Evolutionary conservation across 2,888 invertebrate genomes (phyloP).

Genomic region (Agrotis exclamationis): DNA sequence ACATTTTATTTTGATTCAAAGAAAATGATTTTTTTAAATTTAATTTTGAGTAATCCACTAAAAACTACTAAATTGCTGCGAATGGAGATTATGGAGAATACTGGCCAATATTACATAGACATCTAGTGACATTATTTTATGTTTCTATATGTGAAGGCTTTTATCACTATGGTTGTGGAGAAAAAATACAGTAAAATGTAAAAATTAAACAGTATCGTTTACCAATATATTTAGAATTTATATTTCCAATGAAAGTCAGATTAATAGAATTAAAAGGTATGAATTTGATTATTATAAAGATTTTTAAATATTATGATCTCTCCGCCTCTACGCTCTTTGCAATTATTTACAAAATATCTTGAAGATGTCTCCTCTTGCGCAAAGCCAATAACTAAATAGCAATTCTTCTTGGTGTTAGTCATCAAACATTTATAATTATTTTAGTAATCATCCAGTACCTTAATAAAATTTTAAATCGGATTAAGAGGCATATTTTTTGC

Average conservation of each 20-base stretch:
- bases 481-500: too few species aligned
- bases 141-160: slow-evolving; percentile 16
- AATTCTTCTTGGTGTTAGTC: neutral
- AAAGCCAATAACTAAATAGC: neutral
- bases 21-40: too few species aligned
- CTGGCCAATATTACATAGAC: slow-evolving; percentile 28
- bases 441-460: too few species aligned
- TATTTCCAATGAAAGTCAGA: slow-evolving; percentile 35
- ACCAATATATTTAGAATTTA: slow-evolving; percentile 17
- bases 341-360: neutral
- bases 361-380: neutral
- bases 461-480: too few species aligned
- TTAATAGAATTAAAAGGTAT: slow-evolving; percentile 19
- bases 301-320: too few species aligned
- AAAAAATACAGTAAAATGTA: slow-evolving; percentile 51
- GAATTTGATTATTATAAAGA: neutral
- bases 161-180: slow-evolving; percentile 7
- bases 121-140: slow-evolving; percentile 6
- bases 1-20: too few species aligned
- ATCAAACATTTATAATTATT: too few species aligned
- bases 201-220: slow-evolving; percentile 41
- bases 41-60: too few species aligned
- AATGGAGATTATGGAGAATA: too few species aligned
- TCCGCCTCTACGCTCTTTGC: neutral
- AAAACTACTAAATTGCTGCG: too few species aligned